A percentile compares a stretch with the other conserved stretches of the same genome.
Evolutionary conservation across 1,140 invertebrate genomes (phyloP).

Genomic region (Temnothorax longispinosus): DNA sequence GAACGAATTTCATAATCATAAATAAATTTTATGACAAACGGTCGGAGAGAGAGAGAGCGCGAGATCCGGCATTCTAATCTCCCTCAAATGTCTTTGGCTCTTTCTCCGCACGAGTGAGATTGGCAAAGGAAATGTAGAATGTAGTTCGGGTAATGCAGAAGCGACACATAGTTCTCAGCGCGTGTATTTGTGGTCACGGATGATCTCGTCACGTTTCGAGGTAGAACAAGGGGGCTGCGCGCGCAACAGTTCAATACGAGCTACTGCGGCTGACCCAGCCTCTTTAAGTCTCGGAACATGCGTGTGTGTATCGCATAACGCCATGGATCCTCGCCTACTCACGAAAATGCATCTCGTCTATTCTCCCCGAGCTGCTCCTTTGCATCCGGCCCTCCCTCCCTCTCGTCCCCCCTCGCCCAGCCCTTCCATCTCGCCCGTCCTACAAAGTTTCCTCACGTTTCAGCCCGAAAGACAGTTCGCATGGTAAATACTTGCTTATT

Average conservation of each 20-base stretch:
- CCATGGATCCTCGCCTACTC: constrained; percentile 19
- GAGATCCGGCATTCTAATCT: background rate
- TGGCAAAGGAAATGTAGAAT: constrained; percentile 3
- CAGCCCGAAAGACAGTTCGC: constrained; percentile 43
- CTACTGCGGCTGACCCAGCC: constrained; percentile 58
- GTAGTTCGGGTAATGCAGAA: constrained; percentile 6
- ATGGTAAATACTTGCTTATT: constrained; percentile 40
- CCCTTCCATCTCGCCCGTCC: constrained; percentile 30
- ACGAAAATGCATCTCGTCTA: constrained; percentile 71
- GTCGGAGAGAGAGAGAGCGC: background rate
- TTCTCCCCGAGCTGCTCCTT: constrained; percentile 42
- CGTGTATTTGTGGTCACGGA: constrained; percentile 34
- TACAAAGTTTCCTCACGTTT: constrained; percentile 70
- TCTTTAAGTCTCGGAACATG: constrained; percentile 52
- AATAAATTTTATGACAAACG: background rate
- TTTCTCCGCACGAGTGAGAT: background rate
- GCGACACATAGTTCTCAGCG: background rate
- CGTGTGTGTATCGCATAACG: constrained; percentile 45
- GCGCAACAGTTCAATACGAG: constrained; percentile 85
- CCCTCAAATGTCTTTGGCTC: background rate
- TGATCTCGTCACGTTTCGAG: constrained; percentile 72
- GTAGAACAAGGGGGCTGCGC: constrained; percentile 74
- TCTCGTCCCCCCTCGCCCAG: background rate
- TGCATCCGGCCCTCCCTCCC: constrained; percentile 10
- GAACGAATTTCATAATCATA: background rate